Evolutionary conservation across 2,797 vertebrate genomes (phyloP).

Genomic region (Xenopus petersii): DNA sequence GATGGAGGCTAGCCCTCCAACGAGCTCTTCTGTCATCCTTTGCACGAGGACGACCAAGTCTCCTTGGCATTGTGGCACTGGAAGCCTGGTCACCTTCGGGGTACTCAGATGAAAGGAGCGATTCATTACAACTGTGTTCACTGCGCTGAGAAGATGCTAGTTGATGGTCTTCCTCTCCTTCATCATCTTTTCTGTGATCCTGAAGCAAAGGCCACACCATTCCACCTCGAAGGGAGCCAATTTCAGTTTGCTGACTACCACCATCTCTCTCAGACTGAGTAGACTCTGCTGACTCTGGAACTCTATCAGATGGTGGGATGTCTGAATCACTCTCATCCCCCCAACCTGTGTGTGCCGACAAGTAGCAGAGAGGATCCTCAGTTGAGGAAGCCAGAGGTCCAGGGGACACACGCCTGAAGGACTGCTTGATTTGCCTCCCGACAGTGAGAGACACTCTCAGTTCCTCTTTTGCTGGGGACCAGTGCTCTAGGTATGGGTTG

Average conservation of each 20-base stretch:
- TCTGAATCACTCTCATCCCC: slow-evolving; percentile 46
- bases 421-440: slow-evolving; percentile 43
- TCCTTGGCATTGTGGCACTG: slow-evolving; percentile 44
- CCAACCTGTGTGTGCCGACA: slow-evolving; percentile 46
- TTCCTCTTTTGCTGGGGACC: slow-evolving; percentile 45
- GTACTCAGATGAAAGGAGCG: slow-evolving; percentile 42
- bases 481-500: slow-evolving; percentile 43
- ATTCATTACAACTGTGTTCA: slow-evolving; percentile 47
- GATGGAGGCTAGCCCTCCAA: slow-evolving; percentile 45
- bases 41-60: slow-evolving; percentile 41
- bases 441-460: slow-evolving; percentile 41
- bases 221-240: slow-evolving; percentile 37
- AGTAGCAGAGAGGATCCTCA: slow-evolving; percentile 41
- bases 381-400: slow-evolving; percentile 44
- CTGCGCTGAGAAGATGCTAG: slow-evolving; percentile 44
- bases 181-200: slow-evolving; percentile 42
- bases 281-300: slow-evolving; percentile 42
- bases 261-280: slow-evolving; percentile 46
- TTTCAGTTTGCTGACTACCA: slow-evolving; percentile 44
- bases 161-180: slow-evolving; percentile 41
- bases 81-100: slow-evolving; percentile 44
- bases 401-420: slow-evolving; percentile 42
- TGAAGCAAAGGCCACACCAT: slow-evolving; percentile 45
- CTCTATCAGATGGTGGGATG: slow-evolving; percentile 44
- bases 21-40: slow-evolving; percentile 46